phyloP scores from a whole-genome alignment of 92 coral and sea anemone species.

The Zoanthus solanderi region DNA sequence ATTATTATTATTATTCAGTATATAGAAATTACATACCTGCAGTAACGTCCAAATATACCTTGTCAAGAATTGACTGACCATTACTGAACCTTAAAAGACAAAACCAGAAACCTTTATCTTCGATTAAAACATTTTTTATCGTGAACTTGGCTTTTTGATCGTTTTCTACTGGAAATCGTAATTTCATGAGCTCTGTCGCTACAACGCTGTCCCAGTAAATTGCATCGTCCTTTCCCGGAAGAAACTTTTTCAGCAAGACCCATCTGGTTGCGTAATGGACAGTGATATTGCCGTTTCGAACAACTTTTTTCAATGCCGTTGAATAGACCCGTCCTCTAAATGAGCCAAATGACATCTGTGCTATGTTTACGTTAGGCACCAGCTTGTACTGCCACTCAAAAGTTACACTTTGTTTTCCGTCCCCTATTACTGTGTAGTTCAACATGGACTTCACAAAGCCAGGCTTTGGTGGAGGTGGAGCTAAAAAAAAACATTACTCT shows the following conservation, averaged over 20 bases:
- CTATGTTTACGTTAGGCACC: background rate
- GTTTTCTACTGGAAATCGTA: conserved; percentile 1
- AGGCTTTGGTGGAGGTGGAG: conserved; percentile 5
- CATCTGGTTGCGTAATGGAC: background rate
- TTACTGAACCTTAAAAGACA: background rate
- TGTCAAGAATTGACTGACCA: background rate
- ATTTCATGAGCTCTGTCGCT: conserved; percentile 26
- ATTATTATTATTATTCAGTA: too few species aligned
- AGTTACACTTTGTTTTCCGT: conserved; percentile 27
- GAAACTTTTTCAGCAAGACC: background rate
- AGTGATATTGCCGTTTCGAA: background rate
- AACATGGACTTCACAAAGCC: background rate
- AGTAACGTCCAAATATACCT: background rate
- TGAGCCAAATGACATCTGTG: background rate
- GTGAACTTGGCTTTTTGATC: conserved; percentile 19
- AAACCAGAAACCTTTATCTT: conserved; percentile 17
- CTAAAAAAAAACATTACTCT: background rate
- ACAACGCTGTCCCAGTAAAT: conserved; percentile 24
- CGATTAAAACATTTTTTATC: background rate
- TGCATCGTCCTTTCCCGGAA: conserved; percentile 23
- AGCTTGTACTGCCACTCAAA: conserved; percentile 24
- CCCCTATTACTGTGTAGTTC: conserved; percentile 24
- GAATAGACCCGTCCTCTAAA: background rate
- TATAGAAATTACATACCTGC: background rate
- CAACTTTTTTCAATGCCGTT: background rate